phyloP scores from a whole-genome alignment of 2,797 vertebrate genomes.

The Ceryle rudis region DNA sequence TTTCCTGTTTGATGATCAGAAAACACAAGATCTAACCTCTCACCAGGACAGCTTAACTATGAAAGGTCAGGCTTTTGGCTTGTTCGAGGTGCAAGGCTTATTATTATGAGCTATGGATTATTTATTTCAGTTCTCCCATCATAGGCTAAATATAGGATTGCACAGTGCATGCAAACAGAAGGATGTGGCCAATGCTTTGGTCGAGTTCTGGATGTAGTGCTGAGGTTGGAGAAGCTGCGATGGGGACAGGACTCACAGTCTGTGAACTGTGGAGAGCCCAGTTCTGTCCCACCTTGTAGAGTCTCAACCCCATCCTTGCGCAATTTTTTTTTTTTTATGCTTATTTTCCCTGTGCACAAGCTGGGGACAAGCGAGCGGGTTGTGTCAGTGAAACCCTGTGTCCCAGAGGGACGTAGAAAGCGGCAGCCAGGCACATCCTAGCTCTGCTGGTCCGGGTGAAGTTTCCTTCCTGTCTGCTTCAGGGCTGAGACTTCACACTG shows the following conservation, averaged over 20 bases:
- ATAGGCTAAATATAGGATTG: background rate
- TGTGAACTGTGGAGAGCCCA: background rate
- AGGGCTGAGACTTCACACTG: background rate
- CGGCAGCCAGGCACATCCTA: background rate
- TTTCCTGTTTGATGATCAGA: slow-evolving; percentile 58
- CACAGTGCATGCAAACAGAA: background rate
- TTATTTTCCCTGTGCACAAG: rapidly evolving
- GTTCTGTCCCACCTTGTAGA: background rate
- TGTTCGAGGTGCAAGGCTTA: background rate
- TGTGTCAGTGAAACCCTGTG: background rate
- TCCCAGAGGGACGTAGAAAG: background rate
- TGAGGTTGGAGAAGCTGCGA: background rate
- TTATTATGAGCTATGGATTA: background rate
- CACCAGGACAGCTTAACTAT: background rate
- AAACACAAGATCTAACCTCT: slow-evolving; percentile 49
- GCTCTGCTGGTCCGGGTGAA: rapidly evolving
- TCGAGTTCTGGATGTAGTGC: rapidly evolving
- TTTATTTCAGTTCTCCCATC: background rate
- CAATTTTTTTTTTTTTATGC: background rate
- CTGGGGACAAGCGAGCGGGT: background rate
- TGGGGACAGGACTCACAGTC: rapidly evolving
- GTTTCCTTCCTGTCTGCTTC: background rate
- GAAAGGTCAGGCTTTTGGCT: slow-evolving; percentile 50
- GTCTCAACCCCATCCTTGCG: background rate
- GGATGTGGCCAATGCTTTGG: rapidly evolving